Evolutionary conservation across 2,113 vertebrate species (phyloP).

Genomic region (Trematocara zebra): DNA sequence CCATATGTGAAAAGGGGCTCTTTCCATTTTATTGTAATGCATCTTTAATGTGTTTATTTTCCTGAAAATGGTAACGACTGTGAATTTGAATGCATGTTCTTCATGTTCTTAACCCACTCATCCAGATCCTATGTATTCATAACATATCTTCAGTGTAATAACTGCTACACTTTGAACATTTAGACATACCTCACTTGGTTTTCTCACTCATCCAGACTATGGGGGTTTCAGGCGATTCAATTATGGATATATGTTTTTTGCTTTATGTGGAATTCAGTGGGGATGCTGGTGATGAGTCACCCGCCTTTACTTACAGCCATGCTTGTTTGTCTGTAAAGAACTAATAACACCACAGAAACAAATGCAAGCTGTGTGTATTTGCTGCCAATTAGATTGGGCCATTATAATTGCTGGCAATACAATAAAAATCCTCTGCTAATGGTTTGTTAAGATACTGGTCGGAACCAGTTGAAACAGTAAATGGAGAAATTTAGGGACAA

Average conservation of each 20-base stretch:
- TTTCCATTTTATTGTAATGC: neutral
- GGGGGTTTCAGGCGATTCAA: neutral
- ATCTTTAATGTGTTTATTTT: slow-evolving; percentile 3
- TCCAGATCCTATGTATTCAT: neutral
- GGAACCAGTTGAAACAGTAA: neutral
- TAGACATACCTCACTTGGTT: neutral
- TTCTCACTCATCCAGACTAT: neutral
- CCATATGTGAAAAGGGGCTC: neutral
- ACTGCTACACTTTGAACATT: neutral
- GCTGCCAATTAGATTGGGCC: neutral
- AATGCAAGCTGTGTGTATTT: neutral
- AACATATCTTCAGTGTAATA: neutral
- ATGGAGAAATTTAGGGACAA: neutral
- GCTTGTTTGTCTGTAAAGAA: neutral
- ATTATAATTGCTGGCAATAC: neutral
- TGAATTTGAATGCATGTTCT: neutral
- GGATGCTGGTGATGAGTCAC: slow-evolving; percentile 19
- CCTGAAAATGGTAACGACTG: neutral
- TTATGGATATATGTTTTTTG: neutral
- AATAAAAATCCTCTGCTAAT: neutral
- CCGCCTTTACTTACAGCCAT: neutral
- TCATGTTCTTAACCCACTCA: neutral
- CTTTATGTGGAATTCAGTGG: neutral
- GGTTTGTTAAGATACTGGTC: neutral
- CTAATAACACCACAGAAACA: slow-evolving; percentile 4